Conservation (phyloP, 2,797 vertebrate genomes). For the Rhabdophis nuchalis region DNA sequence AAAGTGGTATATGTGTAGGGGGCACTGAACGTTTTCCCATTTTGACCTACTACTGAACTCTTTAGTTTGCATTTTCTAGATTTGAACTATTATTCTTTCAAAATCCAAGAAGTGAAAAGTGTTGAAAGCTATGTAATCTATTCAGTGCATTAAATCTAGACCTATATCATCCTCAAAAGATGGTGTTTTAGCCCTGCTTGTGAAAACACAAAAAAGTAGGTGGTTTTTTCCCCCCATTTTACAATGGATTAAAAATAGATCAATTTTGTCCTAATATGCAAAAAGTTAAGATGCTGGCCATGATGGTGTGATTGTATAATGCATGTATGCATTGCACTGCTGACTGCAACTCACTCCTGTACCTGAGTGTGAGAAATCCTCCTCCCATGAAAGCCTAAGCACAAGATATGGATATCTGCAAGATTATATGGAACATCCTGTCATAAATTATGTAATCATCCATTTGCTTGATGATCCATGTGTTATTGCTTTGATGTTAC, state of each 20-base stretch:
- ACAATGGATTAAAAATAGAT: neutral
- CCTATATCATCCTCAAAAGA: neutral
- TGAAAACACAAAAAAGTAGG: neutral
- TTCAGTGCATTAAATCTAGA: neutral
- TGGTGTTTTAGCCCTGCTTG: neutral
- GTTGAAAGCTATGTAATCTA: neutral
- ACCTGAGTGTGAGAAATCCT: neutral
- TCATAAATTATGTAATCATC: neutral
- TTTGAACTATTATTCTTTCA: neutral
- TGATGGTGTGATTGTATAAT: neutral
- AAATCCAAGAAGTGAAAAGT: neutral
- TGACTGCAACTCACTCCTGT: neutral
- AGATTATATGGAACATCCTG: neutral
- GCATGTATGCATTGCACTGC: neutral
- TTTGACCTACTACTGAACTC: neutral
- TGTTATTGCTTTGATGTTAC: neutral
- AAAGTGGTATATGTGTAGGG: neutral
- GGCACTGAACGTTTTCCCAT: neutral
- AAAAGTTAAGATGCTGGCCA: neutral
- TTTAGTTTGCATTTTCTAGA: neutral
- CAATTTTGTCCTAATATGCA: neutral
- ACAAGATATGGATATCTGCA: neutral
- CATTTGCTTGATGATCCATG: neutral
- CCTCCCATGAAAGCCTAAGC: neutral
- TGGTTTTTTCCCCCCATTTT: neutral